phyloP scores from a whole-genome alignment of 2,113 vertebrate genomes.

The Furnarius figulus region DNA sequence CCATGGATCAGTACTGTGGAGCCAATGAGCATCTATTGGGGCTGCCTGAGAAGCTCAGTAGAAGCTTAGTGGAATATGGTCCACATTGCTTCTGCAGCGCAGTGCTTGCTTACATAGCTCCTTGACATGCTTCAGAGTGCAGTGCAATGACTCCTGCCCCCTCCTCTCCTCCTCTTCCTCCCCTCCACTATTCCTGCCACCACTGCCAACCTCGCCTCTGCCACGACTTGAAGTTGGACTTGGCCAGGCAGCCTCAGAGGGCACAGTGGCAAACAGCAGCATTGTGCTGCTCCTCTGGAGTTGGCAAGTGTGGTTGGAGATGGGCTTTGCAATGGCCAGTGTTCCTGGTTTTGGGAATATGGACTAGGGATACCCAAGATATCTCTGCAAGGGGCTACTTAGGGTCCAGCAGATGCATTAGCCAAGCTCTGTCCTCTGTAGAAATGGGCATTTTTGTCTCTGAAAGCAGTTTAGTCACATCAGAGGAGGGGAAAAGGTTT shows the following conservation, averaged over 20 bases:
- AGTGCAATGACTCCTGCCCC: too few species aligned
- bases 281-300: background rate
- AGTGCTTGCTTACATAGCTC: fast-evolving
- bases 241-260: background rate
- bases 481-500: background rate
- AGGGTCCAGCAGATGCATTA: background rate
- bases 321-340: too few species aligned
- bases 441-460: background rate
- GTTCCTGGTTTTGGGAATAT: background rate
- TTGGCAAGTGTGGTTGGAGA: fast-evolving
- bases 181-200: fast-evolving
- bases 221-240: background rate
- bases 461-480: background rate
- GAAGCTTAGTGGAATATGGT: background rate
- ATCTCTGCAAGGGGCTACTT: background rate
- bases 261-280: background rate
- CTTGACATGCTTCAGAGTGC: fast-evolving
- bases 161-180: too few species aligned
- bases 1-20: background rate
- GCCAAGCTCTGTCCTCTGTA: background rate
- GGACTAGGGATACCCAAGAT: background rate
- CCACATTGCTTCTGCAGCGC: fast-evolving
- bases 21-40: background rate
- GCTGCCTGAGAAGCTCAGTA: background rate
- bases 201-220: background rate